Evolutionary conservation across 2,888 invertebrate species (phyloP), one percentile per base, ranked within the genome.

Genomic region (Hyles lineata): DNA sequence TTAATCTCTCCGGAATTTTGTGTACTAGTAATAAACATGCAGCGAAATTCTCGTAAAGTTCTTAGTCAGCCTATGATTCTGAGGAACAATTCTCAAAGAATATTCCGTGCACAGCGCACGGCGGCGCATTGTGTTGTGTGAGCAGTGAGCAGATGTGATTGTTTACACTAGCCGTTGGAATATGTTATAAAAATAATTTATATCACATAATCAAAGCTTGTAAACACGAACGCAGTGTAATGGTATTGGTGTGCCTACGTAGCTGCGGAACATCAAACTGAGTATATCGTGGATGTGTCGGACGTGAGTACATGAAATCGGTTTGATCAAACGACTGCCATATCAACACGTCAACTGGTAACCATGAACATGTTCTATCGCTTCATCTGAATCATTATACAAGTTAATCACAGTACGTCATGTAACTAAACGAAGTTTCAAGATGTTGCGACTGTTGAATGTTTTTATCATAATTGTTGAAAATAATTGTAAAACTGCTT

Each of bases 111-210:
- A 50, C 7, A 67, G 23, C 21, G 23, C 17, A 23, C 43, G 43
- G 43, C 43, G 50, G 55, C 55, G 55, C 55, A n/a, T n/a, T 21
- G 43, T 67, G 67, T 67, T 67, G 7, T 50, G 50, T 67, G 50
- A 67, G 23, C 50, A 67, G 67, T 67, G 50, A 67, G 23, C 67
- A 67, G 67, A 67, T 67, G 67, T 67, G 50, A 23, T 67, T 67
- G 67, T 67, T 67, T 67, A 67, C 43, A 67, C 7, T 23, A 50
- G 9, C 63, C 67, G 67, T 67, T 21, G 67, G 67, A 43, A 67
- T 67, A 50, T 67, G 67, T 67, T 67, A 43, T 67, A 67, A 67
- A 67, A 67, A 67, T 67, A 43, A 50, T 43, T 67, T 21, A 67
- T 67, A 67, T 67, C 67, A 50, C 67, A 67, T 67, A 67, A 67